These are phyloP conservation scores for Mythimna lalbum DNA, from an alignment of 2,888 invertebrate genomes.

Conservation along the genomic window DNA sequence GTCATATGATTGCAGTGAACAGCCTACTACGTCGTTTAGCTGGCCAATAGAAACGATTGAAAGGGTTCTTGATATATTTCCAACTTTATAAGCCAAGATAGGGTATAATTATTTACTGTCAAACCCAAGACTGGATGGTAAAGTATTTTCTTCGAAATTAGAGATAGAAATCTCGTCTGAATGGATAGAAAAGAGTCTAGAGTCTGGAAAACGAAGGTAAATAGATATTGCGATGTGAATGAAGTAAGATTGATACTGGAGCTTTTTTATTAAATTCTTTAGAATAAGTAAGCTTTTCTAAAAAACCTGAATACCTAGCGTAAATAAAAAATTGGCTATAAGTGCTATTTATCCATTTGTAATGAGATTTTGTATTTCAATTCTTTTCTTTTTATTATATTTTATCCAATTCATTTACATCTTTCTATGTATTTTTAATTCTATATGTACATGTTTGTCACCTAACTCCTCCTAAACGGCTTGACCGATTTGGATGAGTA, in stretches of 20 bases:
- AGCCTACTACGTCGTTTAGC: slow-evolving; percentile 50
- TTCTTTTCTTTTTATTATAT: too few relatives aligned
- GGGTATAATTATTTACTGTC: slow-evolving; percentile 52
- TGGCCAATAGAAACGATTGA: slow-evolving; percentile 52
- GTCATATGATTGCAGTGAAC: slow-evolving; percentile 63
- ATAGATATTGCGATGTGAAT: slow-evolving; percentile 26
- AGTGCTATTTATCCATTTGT: background rate
- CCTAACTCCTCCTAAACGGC: too few relatives aligned
- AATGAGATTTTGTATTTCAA: too few relatives aligned
- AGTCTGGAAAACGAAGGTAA: slow-evolving; percentile 13
- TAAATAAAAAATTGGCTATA: background rate
- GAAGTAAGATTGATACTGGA: slow-evolving; percentile 31
- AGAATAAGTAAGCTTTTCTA: background rate
- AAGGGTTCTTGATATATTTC: slow-evolving; percentile 46
- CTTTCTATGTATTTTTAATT: too few relatives aligned
- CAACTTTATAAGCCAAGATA: slow-evolving; percentile 35
- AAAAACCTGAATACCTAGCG: background rate
- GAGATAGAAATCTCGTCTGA: slow-evolving; percentile 46
- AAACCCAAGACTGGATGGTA: slow-evolving; percentile 2
- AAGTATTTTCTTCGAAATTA: slow-evolving; percentile 32
- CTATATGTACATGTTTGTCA: too few relatives aligned
- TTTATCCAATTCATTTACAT: too few relatives aligned
- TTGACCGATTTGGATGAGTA: too few relatives aligned
- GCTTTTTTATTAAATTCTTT: slow-evolving; percentile 31
- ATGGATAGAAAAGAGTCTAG: slow-evolving; percentile 23